Evolutionary conservation across 2,888 invertebrate genomes (phyloP).

Genomic region (Oligia strigilis): DNA sequence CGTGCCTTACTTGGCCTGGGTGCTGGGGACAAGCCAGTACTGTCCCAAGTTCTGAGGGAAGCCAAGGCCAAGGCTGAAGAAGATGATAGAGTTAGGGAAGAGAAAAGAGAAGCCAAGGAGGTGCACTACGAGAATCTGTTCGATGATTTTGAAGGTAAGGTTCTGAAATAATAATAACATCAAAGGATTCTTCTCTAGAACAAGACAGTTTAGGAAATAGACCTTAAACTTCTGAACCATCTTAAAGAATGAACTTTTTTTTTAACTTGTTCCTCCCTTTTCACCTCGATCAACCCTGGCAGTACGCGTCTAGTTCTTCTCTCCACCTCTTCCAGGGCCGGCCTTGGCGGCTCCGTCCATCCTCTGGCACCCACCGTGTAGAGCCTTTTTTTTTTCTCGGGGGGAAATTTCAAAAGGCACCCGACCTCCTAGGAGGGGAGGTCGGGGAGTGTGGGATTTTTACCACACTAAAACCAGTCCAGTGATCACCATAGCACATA

Average conservation of each 20-base stretch:
- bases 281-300: too few relatives aligned
- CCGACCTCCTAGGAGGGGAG: too few relatives aligned
- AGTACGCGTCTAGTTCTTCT: too few relatives aligned
- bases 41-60: slow-evolving; percentile 92
- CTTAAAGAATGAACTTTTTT: background rate
- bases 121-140: slow-evolving; percentile 95
- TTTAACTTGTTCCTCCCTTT: too few relatives aligned
- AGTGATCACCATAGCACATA: too few relatives aligned
- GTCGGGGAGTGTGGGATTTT: too few relatives aligned
- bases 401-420: too few relatives aligned
- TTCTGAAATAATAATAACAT: background rate
- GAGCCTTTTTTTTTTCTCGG: too few relatives aligned
- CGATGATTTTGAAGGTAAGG: slow-evolving; percentile 95
- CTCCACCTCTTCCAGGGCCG: too few relatives aligned
- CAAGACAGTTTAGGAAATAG: background rate
- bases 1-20: slow-evolving; percentile 92
- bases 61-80: slow-evolving; percentile 93
- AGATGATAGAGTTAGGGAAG: slow-evolving; percentile 88
- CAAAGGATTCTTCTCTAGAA: background rate
- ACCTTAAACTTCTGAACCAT: background rate
- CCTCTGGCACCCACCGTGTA: too few relatives aligned
- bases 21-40: slow-evolving; percentile 91
- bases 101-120: slow-evolving; percentile 88
- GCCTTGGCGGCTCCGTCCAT: too few relatives aligned
- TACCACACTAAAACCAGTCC: too few relatives aligned